These are phyloP conservation scores for Seriola quinqueradiata DNA, from an alignment of 2,113 vertebrate genomes.

Conservation along the genomic window DNA sequence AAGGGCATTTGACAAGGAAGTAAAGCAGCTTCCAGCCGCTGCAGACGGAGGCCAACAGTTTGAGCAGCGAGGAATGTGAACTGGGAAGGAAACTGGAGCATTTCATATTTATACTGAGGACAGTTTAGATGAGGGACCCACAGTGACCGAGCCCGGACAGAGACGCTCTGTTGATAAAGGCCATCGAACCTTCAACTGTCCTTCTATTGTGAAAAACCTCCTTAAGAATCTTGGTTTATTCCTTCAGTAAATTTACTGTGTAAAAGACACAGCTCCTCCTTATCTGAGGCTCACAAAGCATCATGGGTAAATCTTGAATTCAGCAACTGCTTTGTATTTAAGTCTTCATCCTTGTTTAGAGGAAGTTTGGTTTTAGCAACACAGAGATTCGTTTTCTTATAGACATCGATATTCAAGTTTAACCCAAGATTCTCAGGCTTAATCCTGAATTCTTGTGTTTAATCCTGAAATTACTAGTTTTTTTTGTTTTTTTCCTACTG, in stretches of 20 bases:
- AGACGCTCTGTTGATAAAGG: background rate
- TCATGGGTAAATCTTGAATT: background rate
- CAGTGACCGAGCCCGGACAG: background rate
- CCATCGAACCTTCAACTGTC: background rate
- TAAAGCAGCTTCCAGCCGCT: slow-evolving; percentile 24
- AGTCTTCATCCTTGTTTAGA: no score
- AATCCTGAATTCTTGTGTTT: no score
- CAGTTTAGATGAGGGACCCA: slow-evolving; percentile 6
- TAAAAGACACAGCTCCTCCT: background rate
- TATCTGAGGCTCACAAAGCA: background rate
- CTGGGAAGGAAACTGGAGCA: background rate
- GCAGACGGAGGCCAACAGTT: background rate
- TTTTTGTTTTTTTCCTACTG: no score
- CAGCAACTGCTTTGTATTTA: no score
- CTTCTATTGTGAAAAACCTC: background rate
- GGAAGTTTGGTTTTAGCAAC: no score
- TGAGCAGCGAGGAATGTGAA: slow-evolving; percentile 33
- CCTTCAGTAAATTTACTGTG: background rate
- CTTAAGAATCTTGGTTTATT: background rate
- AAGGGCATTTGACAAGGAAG: slow-evolving; percentile 71
- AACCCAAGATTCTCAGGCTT: no score
- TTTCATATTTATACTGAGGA: slow-evolving; percentile 26
- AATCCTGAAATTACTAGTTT: no score
- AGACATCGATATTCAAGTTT: no score
- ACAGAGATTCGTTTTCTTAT: no score